Percentiles rank a stretch among this genome's conserved stretches.
phyloP scores from a whole-genome alignment of 2,888 invertebrate species.

The Tachina lurida region DNA sequence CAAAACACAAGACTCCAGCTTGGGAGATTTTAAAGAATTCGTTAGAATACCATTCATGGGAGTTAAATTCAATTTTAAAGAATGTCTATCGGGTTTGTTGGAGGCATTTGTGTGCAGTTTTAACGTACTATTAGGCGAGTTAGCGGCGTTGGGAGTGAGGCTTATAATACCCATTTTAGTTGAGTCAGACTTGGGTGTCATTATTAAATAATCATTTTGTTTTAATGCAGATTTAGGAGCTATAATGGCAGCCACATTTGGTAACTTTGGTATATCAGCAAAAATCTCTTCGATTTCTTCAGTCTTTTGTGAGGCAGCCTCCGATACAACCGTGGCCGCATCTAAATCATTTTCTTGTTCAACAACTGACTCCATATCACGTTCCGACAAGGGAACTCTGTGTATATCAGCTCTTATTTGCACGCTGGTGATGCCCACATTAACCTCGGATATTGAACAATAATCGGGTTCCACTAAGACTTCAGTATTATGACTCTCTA shows the following conservation, averaged over 20 bases:
- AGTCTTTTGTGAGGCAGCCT: constrained; percentile 79
- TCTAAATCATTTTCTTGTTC: constrained; percentile 73
- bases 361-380: constrained; percentile 67
- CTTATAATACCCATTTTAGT: constrained; percentile 49
- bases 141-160: constrained; percentile 20
- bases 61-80: constrained; percentile 58
- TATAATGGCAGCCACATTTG: constrained; percentile 89
- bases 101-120: background rate
- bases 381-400: constrained; percentile 77
- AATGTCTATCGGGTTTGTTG: constrained; percentile 53
- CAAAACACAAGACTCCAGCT: constrained; percentile 59
- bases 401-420: constrained; percentile 85
- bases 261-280: constrained; percentile 88
- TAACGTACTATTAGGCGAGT: constrained; percentile 3
- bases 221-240: constrained; percentile 84
- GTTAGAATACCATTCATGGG: constrained; percentile 25
- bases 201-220: constrained; percentile 72
- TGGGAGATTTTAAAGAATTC: constrained; percentile 46
- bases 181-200: constrained; percentile 72
- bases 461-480: constrained; percentile 85
- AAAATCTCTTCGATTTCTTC: constrained; percentile 82
- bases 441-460: constrained; percentile 89
- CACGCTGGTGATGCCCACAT: constrained; percentile 81
- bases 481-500: constrained; percentile 55
- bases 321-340: constrained; percentile 71